Evolutionary conservation across 2,113 vertebrate genomes (phyloP).

Genomic region (Sebastes schlegelii): DNA sequence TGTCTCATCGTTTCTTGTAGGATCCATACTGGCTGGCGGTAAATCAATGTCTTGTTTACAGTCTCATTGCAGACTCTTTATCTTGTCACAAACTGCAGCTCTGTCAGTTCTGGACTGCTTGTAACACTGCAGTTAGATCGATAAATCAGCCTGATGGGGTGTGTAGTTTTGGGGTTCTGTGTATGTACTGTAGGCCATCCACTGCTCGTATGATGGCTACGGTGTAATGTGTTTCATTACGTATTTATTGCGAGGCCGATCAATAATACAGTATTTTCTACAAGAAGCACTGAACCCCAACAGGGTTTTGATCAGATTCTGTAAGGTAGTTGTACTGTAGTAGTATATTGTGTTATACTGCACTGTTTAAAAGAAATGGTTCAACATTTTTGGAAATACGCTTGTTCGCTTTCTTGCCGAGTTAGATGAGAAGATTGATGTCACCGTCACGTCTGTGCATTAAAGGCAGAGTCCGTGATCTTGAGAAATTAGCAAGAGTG

Average conservation of each 20-base stretch:
- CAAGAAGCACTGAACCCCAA: background rate
- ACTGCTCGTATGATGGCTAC: background rate
- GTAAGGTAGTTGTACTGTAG: background rate
- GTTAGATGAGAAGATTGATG: background rate
- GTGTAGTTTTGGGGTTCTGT: slow-evolving; percentile 3
- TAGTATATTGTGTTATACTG: background rate
- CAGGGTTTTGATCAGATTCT: background rate
- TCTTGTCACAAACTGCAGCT: slow-evolving; percentile 59
- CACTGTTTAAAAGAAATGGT: background rate
- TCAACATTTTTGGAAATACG: background rate
- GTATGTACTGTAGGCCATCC: background rate
- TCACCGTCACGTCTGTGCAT: background rate
- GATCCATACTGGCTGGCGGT: slow-evolving; percentile 35
- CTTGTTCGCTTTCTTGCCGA: background rate
- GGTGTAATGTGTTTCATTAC: background rate
- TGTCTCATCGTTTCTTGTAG: slow-evolving; percentile 9
- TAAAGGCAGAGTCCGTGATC: too few species aligned
- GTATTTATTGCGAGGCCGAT: background rate
- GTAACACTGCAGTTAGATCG: slow-evolving; percentile 15
- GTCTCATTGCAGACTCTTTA: slow-evolving; percentile 51
- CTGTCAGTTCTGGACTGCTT: slow-evolving; percentile 22
- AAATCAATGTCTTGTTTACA: slow-evolving; percentile 67
- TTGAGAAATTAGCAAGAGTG: too few species aligned
- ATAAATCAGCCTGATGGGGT: slow-evolving; percentile 1
- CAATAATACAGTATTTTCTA: background rate